Evolutionary conservation across 2,888 invertebrate genomes (phyloP).

Genomic region (Lampropteryx suffumata): DNA sequence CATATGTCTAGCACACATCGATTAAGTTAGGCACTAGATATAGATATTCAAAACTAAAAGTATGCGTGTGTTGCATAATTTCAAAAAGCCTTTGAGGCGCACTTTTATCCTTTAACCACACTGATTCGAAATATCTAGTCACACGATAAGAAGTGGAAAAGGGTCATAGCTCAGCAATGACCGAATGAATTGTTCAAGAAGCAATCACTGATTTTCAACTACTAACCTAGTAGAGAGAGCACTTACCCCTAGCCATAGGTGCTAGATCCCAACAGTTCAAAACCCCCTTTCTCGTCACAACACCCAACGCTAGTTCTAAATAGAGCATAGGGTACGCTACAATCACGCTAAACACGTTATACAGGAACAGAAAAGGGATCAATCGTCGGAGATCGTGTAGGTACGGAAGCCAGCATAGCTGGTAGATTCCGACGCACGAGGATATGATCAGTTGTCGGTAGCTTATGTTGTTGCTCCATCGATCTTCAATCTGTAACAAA

Average conservation of each 20-base stretch:
- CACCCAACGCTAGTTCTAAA: constrained; percentile 68
- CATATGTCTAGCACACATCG: no score
- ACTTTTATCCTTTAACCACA: no score
- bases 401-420: constrained; percentile 76
- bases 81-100: no score
- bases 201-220: no score
- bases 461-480: constrained; percentile 73
- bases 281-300: constrained; percentile 68
- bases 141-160: no score
- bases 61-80: no score
- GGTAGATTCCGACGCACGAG: constrained; percentile 66
- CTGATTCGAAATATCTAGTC: no score
- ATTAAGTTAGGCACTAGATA: no score
- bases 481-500: constrained; percentile 52
- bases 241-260: constrained; percentile 67
- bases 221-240: not conserved
- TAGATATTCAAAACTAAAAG: no score
- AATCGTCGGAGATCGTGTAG: constrained; percentile 57
- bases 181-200: no score
- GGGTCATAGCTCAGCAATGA: no score
- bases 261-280: constrained; percentile 72
- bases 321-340: constrained; percentile 72
- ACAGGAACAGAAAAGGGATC: constrained; percentile 68
- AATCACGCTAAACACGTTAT: constrained; percentile 66
- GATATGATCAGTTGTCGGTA: constrained; percentile 71